Evolutionary conservation across 2,113 vertebrate species (phyloP), one percentile per base, ranked within the genome.

Genomic region (Poeciliopsis occidentalis): DNA sequence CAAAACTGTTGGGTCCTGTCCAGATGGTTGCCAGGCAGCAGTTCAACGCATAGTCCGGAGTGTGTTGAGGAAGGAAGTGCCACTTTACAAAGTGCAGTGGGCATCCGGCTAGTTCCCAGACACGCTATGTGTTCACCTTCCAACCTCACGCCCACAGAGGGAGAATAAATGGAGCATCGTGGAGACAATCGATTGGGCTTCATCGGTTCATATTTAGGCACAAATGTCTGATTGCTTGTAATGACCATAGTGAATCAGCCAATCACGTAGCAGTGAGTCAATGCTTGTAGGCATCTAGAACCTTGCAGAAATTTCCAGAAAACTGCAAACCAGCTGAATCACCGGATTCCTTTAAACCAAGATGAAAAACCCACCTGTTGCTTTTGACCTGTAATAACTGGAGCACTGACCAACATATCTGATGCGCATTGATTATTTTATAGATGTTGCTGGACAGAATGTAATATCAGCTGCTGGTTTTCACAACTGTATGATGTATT

Each of bases 61-160:
- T 90, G 93, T 86, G 88, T 85, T 80, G 83, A 91, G 94, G 94
- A 93, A 94, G 92, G 92, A 94, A 94, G 87, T 92, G 80, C 78
- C 91, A 91, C 92, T 93, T 90, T 83, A 81, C 30, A 71, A 81
- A 87, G 87, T 85, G 91, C 87, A 90, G 79, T 90, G 71, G 84
- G 81, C 83, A 87, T 89, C 86, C 79, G 82, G 78, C 84, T 86
- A 27, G 54, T 91, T 92, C 85, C 74, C 83, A 88, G 80, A 89
- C 69, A 60, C 72, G 64, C 73, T 77, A 68, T 77, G 78, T 67
- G 72, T 79, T 83, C 80, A 91, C 86, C 86, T 87, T 79, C 84
- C 75, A 85, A 83, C 86, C 68, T 83, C 76, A 41, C 80, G 80
- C 82, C 24, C 76, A 72, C 76, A 3, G 13, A 67, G 71, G 81